Conservation (phyloP, 2,888 invertebrate genomes). For the Pilophorus perplexus region DNA sequence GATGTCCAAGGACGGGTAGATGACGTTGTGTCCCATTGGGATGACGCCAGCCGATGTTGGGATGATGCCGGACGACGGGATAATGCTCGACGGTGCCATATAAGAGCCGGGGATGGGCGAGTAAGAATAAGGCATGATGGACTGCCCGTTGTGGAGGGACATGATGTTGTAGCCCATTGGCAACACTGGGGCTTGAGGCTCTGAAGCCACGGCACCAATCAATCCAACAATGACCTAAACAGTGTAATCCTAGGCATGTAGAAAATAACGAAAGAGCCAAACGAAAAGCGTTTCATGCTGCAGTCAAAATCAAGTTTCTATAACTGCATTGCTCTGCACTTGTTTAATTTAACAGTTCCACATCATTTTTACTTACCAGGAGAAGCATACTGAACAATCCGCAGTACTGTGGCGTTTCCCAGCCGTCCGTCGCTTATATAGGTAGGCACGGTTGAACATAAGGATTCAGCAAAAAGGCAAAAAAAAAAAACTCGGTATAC, state of each 20-base stretch:
- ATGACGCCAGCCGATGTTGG: constrained; percentile 3
- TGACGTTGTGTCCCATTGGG: constrained; percentile 14
- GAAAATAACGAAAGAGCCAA: too few relatives aligned
- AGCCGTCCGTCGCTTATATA: constrained; percentile 1
- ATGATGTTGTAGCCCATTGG: constrained; percentile 26
- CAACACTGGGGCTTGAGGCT: constrained; percentile 32
- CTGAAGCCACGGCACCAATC: constrained; percentile 18
- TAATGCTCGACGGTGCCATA: neutral
- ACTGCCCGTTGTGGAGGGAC: constrained; percentile 3
- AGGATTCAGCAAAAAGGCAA: neutral
- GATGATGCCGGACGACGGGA: constrained; percentile 2
- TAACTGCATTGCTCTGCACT: too few relatives aligned
- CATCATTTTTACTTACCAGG: constrained; percentile 13
- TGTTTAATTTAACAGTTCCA: neutral
- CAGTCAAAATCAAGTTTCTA: too few relatives aligned
- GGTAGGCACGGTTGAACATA: neutral
- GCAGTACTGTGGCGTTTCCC: neutral
- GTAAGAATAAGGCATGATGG: constrained; percentile 10
- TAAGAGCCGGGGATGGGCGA: neutral
- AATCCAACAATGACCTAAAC: constrained; percentile 20
- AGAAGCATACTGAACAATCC: constrained; percentile 13
- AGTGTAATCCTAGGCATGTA: neutral
- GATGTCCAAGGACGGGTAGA: constrained; percentile 28
- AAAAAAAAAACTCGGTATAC: neutral
- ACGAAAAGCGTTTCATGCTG: too few relatives aligned